Base-by-base conservation (phyloP, 2,113 vertebrate genomes). In the Gorsachius goisagi region DNA sequence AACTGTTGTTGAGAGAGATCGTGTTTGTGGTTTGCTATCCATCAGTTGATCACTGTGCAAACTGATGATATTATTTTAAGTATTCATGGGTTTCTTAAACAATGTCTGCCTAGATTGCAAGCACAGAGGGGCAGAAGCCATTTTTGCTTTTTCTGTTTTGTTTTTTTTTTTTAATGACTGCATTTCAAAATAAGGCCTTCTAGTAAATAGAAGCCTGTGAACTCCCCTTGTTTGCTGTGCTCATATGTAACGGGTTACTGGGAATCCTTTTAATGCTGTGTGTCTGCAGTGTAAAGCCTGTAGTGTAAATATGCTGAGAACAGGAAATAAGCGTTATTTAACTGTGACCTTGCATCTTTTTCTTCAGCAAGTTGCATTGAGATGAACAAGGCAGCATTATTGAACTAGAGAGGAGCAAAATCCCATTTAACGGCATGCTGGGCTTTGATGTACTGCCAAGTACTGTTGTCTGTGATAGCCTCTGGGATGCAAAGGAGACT, bases 401-500 rank as follows among this genome's bases (percentile, higher is more conserved):
- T 84, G 52, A 80, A 56, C 49, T 69, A 68, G 76, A 95, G 78
- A 87, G 41, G 49, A 82, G 89, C 59, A 89, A 89, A 93, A 95
- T 88, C 59, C 49, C 52, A 35, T 84, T 90, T 83, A 75, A 39
- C 62, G 92, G 67, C 41, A 8, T 53, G 41, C 60, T 73, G 35
- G 41, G 49, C 93, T 95, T 94, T 96, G 93, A 92, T 93, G 91
- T 95, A 64, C 41, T 93, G 91, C 95, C 89, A 97, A 74, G 68
- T 44, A 73, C 67, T 95, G 88, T 91, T 91, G 75, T 93, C 86
- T 94, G 47, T 88, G 88, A 84, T 85, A 77, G 76, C 71, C 92
- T 85, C 69, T 90, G 82, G 68, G 88, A 76, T 89, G 73, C 68
- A 90, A 77, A 96, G 89, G 90, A 91, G 59, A 88, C 39, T 50